Evolutionary conservation across 2,888 invertebrate species (phyloP).

Genomic region (Ariolimax columbianus): DNA sequence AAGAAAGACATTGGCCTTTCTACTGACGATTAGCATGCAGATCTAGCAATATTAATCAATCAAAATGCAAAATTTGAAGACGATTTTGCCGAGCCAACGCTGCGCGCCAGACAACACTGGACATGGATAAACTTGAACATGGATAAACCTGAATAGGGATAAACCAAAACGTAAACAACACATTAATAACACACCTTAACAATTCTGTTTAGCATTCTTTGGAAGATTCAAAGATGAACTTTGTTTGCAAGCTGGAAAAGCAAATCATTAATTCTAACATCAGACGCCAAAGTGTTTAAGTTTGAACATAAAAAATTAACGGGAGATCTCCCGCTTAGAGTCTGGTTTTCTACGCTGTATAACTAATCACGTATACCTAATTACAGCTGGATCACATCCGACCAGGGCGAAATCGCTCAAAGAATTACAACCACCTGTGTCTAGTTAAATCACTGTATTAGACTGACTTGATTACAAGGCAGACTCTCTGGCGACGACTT

Average conservation of each 20-base stretch:
- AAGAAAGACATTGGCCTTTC: no score
- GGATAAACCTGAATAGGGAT: no score
- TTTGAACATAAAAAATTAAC: background rate
- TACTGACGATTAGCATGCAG: no score
- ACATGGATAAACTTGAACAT: no score
- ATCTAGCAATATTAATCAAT: no score
- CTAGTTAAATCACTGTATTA: constrained; percentile 26
- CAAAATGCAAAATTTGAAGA: no score
- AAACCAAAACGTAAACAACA: background rate
- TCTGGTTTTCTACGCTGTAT: background rate
- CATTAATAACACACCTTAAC: background rate
- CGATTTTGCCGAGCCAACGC: no score
- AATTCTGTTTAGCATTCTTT: background rate
- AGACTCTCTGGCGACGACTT: constrained; percentile 24
- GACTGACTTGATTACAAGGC: constrained; percentile 20
- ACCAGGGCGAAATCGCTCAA: background rate
- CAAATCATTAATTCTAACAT: background rate
- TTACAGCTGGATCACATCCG: background rate
- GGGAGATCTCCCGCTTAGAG: background rate
- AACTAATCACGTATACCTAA: constrained; percentile 19
- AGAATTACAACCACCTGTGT: constrained; percentile 19
- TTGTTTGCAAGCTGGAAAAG: background rate
- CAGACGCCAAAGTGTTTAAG: background rate
- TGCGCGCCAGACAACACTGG: no score
- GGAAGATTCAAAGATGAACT: no score